Base-by-base conservation (phyloP, 2,888 invertebrate genomes). In the Scaptomyza flava region DNA sequence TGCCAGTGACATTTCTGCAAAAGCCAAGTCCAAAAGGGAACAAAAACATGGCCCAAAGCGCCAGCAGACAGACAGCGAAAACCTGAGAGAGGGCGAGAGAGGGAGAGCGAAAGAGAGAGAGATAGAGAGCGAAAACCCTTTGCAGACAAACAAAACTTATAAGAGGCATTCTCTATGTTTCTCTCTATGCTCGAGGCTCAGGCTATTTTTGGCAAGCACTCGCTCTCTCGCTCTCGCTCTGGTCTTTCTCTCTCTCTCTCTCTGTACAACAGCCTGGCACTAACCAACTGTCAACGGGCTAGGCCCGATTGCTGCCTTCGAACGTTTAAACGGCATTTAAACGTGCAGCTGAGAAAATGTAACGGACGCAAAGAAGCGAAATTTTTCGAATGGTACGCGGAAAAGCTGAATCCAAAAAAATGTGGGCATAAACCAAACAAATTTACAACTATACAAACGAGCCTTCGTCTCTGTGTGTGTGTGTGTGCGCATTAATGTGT, bases 1-100 rank as follows among this genome's bases (percentile, higher is more conserved):
- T 75, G 75, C 69, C 82, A 77, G 87, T 85, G 82, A 84, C 87
- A 87, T 84, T 79, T 83, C 85, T 87, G 83, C 85, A 85, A 76
- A 79, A 79, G 76, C 79, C 76, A 77, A 87, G 72, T 72, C 68
- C 75, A 84, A 65, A 72, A 68, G 63, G 69, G 66, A 63, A 50
- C 69, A 67, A 64, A 81, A 65, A 56, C 77, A 79, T 59, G 60
- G 72, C 79, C 79, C 53, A 63, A 56, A 75, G 75, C 76, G 72
- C 72, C 58, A 63, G 31, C 41, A 38, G 34, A 41, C 30, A 60
- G 43, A 38, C 60, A 58, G 23, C 42, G 9, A 20, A 23, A 43
- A 20, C 36, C 48, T 17, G 36, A 36, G 58, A 53, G 50, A 41
- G n/a, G 54, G 17, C 17, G 36, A 36, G 58, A 53, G 50, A 41